Evolutionary conservation across 2,888 invertebrate genomes (phyloP).

Genomic region (Alloscopus bannaensis): DNA sequence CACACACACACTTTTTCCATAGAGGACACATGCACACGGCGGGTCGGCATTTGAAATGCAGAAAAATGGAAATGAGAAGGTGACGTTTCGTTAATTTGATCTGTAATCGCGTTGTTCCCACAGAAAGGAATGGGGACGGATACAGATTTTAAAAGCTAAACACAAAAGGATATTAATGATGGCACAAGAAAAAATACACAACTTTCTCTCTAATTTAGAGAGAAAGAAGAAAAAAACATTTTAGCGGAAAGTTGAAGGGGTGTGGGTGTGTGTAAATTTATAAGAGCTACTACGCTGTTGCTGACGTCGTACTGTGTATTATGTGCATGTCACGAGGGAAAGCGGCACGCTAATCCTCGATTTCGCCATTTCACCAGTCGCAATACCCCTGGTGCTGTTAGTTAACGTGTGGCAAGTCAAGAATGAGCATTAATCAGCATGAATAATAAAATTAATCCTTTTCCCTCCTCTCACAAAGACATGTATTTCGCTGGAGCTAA

Average conservation of each 20-base stretch:
- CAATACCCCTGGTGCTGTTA: neutral
- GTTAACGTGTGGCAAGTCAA: slow-evolving; percentile 2
- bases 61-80: slow-evolving; percentile 26
- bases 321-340: neutral
- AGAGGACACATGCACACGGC: no score
- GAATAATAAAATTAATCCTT: slow-evolving; percentile 54
- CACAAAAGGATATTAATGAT: no score
- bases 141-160: no score
- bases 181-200: no score
- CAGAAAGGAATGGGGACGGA: no score
- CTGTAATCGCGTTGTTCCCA: neutral
- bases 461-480: slow-evolving; percentile 8
- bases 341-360: neutral
- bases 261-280: slow-evolving; percentile 1
- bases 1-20: no score
- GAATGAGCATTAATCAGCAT: slow-evolving; percentile 46
- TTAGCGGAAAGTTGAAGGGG: neutral
- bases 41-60: neutral
- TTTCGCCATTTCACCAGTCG: slow-evolving; percentile 8
- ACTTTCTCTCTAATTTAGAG: no score
- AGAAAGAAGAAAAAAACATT: slow-evolving; percentile 1
- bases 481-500: no score
- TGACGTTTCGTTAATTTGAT: slow-evolving; percentile 40
- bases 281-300: no score
- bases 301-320: no score